Conservation (phyloP, 2,797 vertebrate genomes). For the Meda fulgida region DNA sequence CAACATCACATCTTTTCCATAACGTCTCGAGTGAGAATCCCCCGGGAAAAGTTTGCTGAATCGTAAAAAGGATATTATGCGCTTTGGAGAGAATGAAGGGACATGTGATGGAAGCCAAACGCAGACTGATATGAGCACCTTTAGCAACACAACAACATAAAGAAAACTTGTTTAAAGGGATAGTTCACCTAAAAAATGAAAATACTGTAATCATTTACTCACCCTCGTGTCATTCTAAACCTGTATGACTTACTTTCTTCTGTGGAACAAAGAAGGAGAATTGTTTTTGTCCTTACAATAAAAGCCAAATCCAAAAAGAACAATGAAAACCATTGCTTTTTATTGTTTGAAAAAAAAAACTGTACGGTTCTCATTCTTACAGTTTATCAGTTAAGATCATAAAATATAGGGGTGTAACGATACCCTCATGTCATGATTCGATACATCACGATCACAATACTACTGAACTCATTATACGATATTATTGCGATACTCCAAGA, state of each 20-base stretch:
- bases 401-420: too few relatives aligned
- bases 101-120: constrained; percentile 43
- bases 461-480: too few relatives aligned
- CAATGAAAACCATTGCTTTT: neutral
- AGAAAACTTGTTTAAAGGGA: constrained; percentile 27
- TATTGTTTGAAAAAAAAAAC: neutral
- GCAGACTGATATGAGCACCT: constrained; percentile 44
- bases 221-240: neutral
- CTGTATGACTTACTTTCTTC: neutral
- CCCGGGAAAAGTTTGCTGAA: constrained; percentile 50
- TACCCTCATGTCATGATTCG: too few relatives aligned
- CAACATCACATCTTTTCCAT: constrained; percentile 52
- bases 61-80: constrained; percentile 49
- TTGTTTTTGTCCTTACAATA: neutral
- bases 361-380: neutral
- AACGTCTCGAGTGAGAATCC: constrained; percentile 50
- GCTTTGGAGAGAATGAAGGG: constrained; percentile 44
- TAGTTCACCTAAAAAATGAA: constrained; percentile 18
- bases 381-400: neutral
- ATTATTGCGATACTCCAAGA: too few relatives aligned
- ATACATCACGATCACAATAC: too few relatives aligned
- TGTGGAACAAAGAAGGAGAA: neutral
- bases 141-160: constrained; percentile 32
- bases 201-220: neutral
- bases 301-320: neutral